Evolutionary conservation across 2,797 vertebrate species (phyloP).

Genomic region (Ficedula albicollis): DNA sequence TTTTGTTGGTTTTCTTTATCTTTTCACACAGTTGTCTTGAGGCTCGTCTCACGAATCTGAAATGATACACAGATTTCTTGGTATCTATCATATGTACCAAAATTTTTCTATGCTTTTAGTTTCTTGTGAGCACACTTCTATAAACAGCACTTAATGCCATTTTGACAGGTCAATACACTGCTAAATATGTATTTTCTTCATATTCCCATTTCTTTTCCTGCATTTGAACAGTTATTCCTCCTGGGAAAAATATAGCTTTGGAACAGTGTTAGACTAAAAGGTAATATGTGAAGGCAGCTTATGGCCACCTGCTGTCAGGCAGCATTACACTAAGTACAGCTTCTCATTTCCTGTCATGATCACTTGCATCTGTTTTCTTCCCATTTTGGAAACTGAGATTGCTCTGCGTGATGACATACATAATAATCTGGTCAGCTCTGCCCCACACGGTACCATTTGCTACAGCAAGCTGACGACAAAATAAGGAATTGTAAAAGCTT

Average conservation of each 20-base stretch:
- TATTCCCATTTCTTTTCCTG: not conserved
- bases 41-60: not conserved
- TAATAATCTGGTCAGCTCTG: not conserved
- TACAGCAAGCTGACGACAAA: not conserved
- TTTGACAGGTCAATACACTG: not conserved
- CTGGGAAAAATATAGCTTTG: not conserved
- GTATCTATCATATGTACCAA: not conserved
- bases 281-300: not conserved
- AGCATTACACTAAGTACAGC: not conserved
- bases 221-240: not conserved
- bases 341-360: constrained; percentile 39
- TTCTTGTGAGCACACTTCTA: not conserved
- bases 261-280: not conserved
- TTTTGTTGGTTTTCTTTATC: not conserved
- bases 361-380: constrained; percentile 32
- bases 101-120: not conserved
- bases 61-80: not conserved
- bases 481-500: not conserved
- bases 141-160: not conserved
- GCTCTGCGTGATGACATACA: not conserved
- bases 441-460: not conserved
- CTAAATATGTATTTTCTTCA: not conserved
- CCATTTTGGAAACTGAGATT: not conserved
- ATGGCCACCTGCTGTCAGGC: constrained; percentile 16
- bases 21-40: not conserved